Conservation (phyloP, 2,113 vertebrate species). For the Sturnira hondurensis region DNA sequence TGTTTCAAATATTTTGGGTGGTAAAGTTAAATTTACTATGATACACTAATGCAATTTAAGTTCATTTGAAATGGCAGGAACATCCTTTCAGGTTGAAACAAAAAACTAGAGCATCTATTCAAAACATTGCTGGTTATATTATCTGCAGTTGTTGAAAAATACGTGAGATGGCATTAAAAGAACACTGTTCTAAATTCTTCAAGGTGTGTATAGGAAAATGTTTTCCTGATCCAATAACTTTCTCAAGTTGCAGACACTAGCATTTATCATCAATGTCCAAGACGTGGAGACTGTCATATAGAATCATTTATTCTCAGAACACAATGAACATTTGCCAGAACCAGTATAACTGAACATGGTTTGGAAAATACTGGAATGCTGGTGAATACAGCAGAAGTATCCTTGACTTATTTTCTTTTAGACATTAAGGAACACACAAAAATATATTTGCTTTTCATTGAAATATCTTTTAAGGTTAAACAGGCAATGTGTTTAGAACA, state of each 20-base stretch:
- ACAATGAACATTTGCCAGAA: neutral
- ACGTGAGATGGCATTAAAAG: neutral
- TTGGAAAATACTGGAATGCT: neutral
- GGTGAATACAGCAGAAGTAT: neutral
- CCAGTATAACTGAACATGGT: neutral
- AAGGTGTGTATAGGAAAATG: neutral
- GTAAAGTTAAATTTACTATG: constrained; percentile 19
- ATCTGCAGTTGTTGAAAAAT: neutral
- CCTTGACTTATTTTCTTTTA: neutral
- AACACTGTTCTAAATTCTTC: neutral
- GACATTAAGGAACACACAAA: neutral
- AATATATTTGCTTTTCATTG: constrained; percentile 6
- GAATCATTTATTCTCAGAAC: neutral
- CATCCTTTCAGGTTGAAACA: neutral
- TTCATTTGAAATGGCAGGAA: neutral
- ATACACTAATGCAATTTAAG: neutral
- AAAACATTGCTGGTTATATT: neutral
- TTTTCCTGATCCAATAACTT: neutral
- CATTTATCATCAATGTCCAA: neutral
- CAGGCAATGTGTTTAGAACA: neutral
- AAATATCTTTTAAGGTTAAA: neutral
- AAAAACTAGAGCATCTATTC: neutral
- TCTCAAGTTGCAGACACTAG: neutral
- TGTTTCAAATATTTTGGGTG: neutral
- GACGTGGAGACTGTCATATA: neutral